Conservation (phyloP, 2,888 invertebrate genomes). For the Heterodera filipjevi region DNA sequence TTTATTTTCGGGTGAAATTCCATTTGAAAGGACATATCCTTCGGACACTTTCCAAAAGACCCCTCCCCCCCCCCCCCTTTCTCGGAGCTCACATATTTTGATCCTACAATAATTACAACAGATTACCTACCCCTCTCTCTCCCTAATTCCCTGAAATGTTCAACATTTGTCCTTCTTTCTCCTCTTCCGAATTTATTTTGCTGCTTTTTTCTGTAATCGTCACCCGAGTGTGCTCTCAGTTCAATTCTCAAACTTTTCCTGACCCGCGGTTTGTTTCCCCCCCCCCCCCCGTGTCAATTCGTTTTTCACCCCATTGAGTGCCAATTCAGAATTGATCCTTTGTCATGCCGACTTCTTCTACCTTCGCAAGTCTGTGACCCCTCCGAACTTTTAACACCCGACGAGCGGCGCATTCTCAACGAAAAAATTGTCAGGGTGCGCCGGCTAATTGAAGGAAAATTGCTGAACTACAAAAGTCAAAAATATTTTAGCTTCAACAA, state of each 20-base stretch:
- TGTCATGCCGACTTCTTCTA: slow-evolving; percentile 39
- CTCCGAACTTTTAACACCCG: slow-evolving; percentile 58
- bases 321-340: slow-evolving; percentile 30
- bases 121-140: not conserved
- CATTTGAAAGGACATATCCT: not conserved
- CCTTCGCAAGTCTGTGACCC: slow-evolving; percentile 60
- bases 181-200: not conserved
- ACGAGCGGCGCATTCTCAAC: slow-evolving; percentile 54
- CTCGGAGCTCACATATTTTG: too few species aligned
- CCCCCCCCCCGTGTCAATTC: not conserved
- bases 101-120: too few species aligned
- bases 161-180: not conserved
- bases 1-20: not conserved
- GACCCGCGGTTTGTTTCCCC: slow-evolving; percentile 46
- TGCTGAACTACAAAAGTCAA: not conserved
- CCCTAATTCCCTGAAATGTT: not conserved
- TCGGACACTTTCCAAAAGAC: not conserved
- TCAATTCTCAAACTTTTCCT: slow-evolving; percentile 60
- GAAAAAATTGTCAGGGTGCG: slow-evolving; percentile 54
- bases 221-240: slow-evolving; percentile 40
- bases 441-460: not conserved
- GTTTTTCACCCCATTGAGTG: not conserved
- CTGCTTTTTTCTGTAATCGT: not conserved
- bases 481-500: slow-evolving; percentile 47
- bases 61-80: too few species aligned